phyloP scores from a whole-genome alignment of 2,888 invertebrate species.

The Taphrorychus bicolor region DNA sequence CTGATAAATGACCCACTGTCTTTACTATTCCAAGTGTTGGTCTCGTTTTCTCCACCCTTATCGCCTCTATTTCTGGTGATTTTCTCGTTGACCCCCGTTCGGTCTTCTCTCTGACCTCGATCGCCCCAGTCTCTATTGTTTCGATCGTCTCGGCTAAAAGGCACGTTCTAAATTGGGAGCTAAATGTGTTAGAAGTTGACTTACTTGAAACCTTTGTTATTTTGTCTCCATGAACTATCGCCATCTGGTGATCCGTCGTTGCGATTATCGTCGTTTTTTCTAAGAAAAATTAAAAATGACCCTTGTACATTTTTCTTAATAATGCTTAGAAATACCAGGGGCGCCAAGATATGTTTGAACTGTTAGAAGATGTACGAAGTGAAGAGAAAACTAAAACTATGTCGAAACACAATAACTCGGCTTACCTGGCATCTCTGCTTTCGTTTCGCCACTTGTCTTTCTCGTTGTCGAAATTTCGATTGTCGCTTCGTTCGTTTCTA shows the following conservation, averaged over 20 bases:
- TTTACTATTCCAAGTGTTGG: constrained; percentile 35
- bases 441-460: constrained; percentile 46
- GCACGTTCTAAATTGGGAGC: background rate
- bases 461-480: constrained; percentile 19
- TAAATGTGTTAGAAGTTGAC: constrained; percentile 25
- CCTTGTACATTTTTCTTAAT: background rate
- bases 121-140: constrained; percentile 17
- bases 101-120: constrained; percentile 9
- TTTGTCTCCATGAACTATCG: constrained; percentile 48
- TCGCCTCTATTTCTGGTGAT: constrained; percentile 26
- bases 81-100: constrained; percentile 24
- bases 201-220: constrained; percentile 50
- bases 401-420: background rate
- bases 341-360: constrained; percentile 29
- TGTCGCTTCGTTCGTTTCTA: constrained; percentile 19
- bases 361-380: constrained; percentile 3
- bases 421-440: constrained; percentile 44
- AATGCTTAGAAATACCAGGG: constrained; percentile 12
- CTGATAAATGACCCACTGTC: constrained; percentile 19
- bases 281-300: constrained; percentile 11
- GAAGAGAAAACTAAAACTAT: background rate
- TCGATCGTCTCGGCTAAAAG: constrained; percentile 8
- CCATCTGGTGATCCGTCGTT: constrained; percentile 44
- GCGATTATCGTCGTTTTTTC: constrained; percentile 44
- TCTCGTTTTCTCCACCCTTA: constrained; percentile 27